Evolutionary conservation across 2,888 invertebrate species (phyloP), one percentile per base, ranked within the genome.

Genomic region (Drosophila formosana): DNA sequence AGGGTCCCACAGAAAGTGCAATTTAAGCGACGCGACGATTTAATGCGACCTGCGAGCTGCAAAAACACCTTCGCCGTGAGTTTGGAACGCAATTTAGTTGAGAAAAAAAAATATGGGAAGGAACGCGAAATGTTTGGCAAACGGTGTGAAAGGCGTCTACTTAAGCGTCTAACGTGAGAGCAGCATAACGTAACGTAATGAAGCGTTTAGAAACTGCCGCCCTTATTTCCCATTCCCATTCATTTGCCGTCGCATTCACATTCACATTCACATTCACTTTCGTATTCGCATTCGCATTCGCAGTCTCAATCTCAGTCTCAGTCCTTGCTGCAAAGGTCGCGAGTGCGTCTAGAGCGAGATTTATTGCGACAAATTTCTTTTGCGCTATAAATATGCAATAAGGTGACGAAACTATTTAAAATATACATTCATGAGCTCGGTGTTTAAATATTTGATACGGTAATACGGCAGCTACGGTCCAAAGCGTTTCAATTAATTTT

Each of bases 401-500:
- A 63, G 51, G 32, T 60, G 73, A 63, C 46, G 28, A 47, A 30
- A 45, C 32, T 56, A 57, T 57, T 57, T 57, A 37, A 57, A 47
- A 28, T 47, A 41, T 41, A 18, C 18, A 18, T 18, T 18, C 18
- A 41, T 41, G 18, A 18, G 25, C 8, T 13, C 45, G 25, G 26
- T 13, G 3, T 26, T 46, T 9, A 52, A 30, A 46, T 53, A 53
- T 46, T 53, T 53, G 46, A 46, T 46, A 37, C 18, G 28, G 23
- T 37, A 41, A 50, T 60, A 43, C 30, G 50, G 5, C 8, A 55
- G 34, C 11, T 34, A 56, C 41, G 72, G 51, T 75, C 49, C 53
- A 55, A 53, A 72, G 65, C 61, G 34, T 80, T 82, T 70, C 69
- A 82, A 85, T 82, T 85, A 82, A 82, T 78, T 82, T 69, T 69